These are phyloP conservation scores for Panzeria rudis DNA, from an alignment of 2,888 invertebrate genomes.

Conservation along the genomic window DNA sequence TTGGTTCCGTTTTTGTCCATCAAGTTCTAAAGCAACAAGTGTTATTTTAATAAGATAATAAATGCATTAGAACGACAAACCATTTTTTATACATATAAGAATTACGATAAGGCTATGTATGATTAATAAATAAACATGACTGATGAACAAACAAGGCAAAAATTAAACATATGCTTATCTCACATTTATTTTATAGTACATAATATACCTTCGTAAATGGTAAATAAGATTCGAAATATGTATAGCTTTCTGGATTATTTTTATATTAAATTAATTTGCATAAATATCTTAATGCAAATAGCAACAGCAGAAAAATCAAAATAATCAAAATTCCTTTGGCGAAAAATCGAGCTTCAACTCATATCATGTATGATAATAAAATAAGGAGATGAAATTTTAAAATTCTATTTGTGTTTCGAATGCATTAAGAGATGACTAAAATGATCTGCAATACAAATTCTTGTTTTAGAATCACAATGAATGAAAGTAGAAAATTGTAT, in stretches of 20 bases:
- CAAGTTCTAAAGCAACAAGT: too few relatives aligned
- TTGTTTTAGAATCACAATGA: not conserved
- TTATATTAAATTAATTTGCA: slow-evolving; percentile 30
- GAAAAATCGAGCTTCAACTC: not conserved
- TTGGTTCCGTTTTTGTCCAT: too few relatives aligned
- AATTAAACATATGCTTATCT: too few relatives aligned
- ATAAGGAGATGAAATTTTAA: not conserved
- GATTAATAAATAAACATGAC: too few relatives aligned
- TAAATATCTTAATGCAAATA: slow-evolving; percentile 25
- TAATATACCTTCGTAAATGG: too few relatives aligned
- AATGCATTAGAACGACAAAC: too few relatives aligned
- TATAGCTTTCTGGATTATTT: not conserved
- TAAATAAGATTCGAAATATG: too few relatives aligned
- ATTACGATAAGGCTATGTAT: too few relatives aligned
- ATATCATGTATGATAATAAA: not conserved
- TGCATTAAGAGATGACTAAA: slow-evolving; percentile 19
- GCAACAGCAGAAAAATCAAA: slow-evolving; percentile 4
- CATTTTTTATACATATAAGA: too few relatives aligned
- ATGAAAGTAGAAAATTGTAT: slow-evolving; percentile 5
- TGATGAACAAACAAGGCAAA: too few relatives aligned
- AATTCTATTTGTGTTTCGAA: slow-evolving; percentile 45
- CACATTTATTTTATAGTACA: too few relatives aligned
- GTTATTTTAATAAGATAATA: too few relatives aligned
- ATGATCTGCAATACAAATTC: slow-evolving; percentile 4
- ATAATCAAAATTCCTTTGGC: slow-evolving; percentile 24